These are phyloP conservation scores for Patella vulgata DNA, from an alignment of 1,140 invertebrate species.

Conservation along the genomic window DNA sequence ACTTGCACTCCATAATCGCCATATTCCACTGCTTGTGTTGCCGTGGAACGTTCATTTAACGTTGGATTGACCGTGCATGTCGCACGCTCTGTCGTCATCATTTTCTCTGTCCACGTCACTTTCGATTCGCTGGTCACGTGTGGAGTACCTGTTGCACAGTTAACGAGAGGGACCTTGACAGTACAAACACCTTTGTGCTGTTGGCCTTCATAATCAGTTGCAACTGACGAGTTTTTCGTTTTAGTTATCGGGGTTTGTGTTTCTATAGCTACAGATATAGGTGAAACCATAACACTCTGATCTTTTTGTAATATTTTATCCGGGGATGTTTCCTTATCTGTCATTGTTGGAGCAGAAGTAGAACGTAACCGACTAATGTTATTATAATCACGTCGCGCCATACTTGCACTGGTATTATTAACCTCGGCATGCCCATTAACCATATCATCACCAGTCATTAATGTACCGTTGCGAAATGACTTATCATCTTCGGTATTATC, in stretches of 20 bases:
- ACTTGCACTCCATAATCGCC: constrained; percentile 38
- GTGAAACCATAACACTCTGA: constrained; percentile 22
- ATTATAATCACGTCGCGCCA: too few species aligned
- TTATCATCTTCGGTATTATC: constrained; percentile 11
- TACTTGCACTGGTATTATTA: too few species aligned
- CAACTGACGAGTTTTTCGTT: constrained; percentile 25
- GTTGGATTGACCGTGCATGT: constrained; percentile 40
- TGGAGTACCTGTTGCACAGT: constrained; percentile 45
- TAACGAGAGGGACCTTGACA: constrained; percentile 26
- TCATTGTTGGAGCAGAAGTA: constrained; percentile 2
- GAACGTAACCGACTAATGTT: too few species aligned
- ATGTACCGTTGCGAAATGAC: too few species aligned
- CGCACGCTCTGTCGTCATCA: constrained; percentile 49
- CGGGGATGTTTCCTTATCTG: constrained; percentile 19
- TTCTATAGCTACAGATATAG: constrained; percentile 20
- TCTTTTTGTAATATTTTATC: constrained; percentile 6
- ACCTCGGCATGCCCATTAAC: too few species aligned
- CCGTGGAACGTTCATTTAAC: constrained; percentile 33
- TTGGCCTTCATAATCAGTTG: constrained; percentile 47
- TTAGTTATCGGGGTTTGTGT: constrained; percentile 38
- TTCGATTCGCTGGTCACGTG: constrained; percentile 31
- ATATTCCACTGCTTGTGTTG: constrained; percentile 25
- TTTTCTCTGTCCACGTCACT: constrained; percentile 46
- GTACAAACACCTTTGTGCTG: constrained; percentile 43
- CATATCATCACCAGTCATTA: too few species aligned